These are phyloP conservation scores for Apotomis capreana DNA, from an alignment of 2,888 invertebrate species.

Conservation along the genomic window DNA sequence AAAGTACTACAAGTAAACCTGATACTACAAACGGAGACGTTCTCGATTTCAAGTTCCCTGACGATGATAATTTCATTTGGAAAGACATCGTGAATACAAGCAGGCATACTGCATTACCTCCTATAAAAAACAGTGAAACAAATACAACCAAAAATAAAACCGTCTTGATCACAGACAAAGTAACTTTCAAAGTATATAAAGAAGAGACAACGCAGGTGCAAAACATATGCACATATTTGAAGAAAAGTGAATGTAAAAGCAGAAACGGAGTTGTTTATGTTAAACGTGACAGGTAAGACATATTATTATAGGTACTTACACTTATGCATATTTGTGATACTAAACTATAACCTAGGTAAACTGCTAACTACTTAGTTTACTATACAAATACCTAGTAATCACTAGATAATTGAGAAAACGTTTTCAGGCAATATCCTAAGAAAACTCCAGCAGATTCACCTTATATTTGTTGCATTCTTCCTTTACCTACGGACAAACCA, in stretches of 20 bases:
- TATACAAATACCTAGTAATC: too few relatives aligned
- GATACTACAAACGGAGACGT: slow-evolving; percentile 49
- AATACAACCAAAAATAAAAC: slow-evolving; percentile 38
- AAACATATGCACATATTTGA: slow-evolving; percentile 65
- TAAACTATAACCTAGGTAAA: too few relatives aligned
- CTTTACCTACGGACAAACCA: slow-evolving; percentile 48
- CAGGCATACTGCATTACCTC: slow-evolving; percentile 30
- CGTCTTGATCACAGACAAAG: slow-evolving; percentile 44
- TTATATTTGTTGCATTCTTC: slow-evolving; percentile 63
- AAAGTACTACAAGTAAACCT: slow-evolving; percentile 42
- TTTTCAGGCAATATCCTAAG: slow-evolving; percentile 48
- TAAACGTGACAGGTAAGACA: slow-evolving; percentile 49
- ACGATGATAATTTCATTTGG: slow-evolving; percentile 45
- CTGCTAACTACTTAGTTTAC: too few relatives aligned
- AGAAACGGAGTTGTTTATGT: slow-evolving; percentile 60
- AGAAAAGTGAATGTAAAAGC: slow-evolving; percentile 58
- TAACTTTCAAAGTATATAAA: slow-evolving; percentile 45
- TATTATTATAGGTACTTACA: neutral
- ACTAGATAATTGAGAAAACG: neutral
- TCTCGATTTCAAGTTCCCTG: slow-evolving; percentile 60
- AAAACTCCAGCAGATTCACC: slow-evolving; percentile 44
- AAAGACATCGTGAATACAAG: slow-evolving; percentile 23
- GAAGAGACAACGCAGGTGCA: slow-evolving; percentile 49
- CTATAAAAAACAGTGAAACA: slow-evolving; percentile 25
- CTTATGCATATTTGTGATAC: too few relatives aligned